phyloP scores from a whole-genome alignment of 2,888 invertebrate genomes.

The Notodonta dromedarius region DNA sequence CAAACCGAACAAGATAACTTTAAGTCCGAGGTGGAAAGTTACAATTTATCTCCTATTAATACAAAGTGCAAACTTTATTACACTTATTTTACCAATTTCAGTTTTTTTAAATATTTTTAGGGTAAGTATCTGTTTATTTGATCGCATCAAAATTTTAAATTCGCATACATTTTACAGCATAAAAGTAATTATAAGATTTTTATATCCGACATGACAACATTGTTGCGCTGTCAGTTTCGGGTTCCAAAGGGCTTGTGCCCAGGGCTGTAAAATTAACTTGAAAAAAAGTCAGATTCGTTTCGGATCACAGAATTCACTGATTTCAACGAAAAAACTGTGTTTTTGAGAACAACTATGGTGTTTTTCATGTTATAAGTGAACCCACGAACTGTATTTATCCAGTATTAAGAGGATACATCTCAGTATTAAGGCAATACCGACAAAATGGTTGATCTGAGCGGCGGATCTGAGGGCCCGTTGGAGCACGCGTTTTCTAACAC shows the following conservation, averaged over 20 bases:
- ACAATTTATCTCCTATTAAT: too few species aligned
- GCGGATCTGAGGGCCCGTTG: constrained; percentile 90
- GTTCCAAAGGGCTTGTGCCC: too few species aligned
- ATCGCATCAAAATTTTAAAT: too few species aligned
- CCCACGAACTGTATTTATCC: constrained; percentile 9
- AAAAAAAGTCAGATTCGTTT: constrained; percentile 7
- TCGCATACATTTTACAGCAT: too few species aligned
- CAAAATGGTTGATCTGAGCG: constrained; percentile 93
- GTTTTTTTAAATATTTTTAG: too few species aligned
- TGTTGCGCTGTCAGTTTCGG: background rate
- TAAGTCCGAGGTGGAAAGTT: too few species aligned
- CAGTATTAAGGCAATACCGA: constrained; percentile 49
- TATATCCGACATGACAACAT: background rate
- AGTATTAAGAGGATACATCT: constrained; percentile 35
- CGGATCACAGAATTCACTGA: constrained; percentile 15
- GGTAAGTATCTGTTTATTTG: too few species aligned
- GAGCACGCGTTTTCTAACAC: constrained; percentile 95
- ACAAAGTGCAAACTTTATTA: too few species aligned
- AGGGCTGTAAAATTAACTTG: background rate
- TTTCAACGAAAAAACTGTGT: background rate
- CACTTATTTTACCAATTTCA: too few species aligned
- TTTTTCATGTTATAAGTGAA: constrained; percentile 19
- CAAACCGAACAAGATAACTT: too few species aligned
- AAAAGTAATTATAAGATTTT: too few species aligned
- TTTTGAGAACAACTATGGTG: constrained; percentile 14